Evolutionary conservation across 2,797 vertebrate species (phyloP), one percentile per base, ranked within the genome.

Genomic region (Mus minutoides): DNA sequence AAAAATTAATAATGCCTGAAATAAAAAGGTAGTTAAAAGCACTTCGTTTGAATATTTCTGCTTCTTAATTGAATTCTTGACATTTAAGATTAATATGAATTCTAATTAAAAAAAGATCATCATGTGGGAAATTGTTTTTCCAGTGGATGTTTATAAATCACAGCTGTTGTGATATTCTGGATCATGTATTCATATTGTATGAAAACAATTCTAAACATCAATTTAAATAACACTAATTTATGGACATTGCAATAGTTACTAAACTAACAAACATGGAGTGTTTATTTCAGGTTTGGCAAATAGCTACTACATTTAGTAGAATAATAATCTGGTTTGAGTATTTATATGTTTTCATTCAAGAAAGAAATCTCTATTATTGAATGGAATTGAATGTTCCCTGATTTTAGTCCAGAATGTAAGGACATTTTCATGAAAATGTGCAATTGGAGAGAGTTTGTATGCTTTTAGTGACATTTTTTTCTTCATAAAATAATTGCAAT

Each of bases 11-110:
- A 90, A 90, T 75, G 22, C 9, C 14, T 49, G 49, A 95, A 93
- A 73, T 73, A 87, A 86, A 84, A 8, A 82, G 1, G 1, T 21
- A 76, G 0, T 52, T 90, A 31, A 75, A 89, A 73, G 46, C 91
- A 43, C 56, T 88, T 92, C 13, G 12, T 67, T 90, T 78, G 2
- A 43, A 76, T 34, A 80, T 84, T 89, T 9, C 24, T 92, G 3
- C 62, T 93, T 92, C 73, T 95, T 14, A 80, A 71, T 31, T 52
- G 26, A 95, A 56, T 79, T 91, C 12, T 56, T 60, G 13, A 2
- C 75, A 78, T 64, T 90, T 78, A 90, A 77, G 96, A 84, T 60
- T 78, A 96, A 75, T 69, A 58, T 24, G 1, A 24, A 56, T 95
- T 97, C 11, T 67, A 77, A 89, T n/a, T 92, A 62, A 8, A 79